Conservation (phyloP, 2,888 invertebrate genomes). For the Tiliacea aurago region DNA sequence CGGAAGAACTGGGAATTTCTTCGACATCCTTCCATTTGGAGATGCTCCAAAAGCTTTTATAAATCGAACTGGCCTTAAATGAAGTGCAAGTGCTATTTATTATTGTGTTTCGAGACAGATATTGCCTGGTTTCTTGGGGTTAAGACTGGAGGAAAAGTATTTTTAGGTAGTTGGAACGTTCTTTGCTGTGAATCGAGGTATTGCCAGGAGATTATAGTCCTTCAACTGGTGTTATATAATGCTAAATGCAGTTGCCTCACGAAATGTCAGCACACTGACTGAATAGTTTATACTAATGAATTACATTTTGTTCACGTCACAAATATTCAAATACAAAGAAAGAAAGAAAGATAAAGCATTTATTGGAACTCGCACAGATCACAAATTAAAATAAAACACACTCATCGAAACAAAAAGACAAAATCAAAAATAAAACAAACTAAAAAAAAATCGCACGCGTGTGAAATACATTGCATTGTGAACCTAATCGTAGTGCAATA, state of each 20-base stretch:
- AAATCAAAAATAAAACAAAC: no score
- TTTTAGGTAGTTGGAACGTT: conserved; percentile 13
- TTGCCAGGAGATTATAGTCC: neutral
- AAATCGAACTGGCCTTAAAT: conserved; percentile 81
- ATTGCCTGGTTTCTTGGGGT: conserved; percentile 31
- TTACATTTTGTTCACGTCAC: neutral
- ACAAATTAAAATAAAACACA: no score
- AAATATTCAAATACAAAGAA: neutral
- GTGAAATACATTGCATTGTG: no score
- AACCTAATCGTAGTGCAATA: no score
- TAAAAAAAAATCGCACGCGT: no score
- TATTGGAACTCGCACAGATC: no score
- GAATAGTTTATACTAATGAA: neutral
- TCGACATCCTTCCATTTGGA: conserved; percentile 80
- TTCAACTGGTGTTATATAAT: neutral
- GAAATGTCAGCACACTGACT: neutral
- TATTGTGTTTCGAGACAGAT: conserved; percentile 59
- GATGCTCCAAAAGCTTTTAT: conserved; percentile 85
- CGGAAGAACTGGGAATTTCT: conserved; percentile 61
- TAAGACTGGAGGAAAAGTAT: conserved; percentile 11
- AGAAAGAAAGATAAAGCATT: no score
- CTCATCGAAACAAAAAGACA: no score
- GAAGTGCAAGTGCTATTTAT: conserved; percentile 73
- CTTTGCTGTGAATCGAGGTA: neutral
- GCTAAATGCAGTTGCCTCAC: neutral